phyloP scores from a whole-genome alignment of 2,888 invertebrate genomes.

The Dryobotodes eremita region DNA sequence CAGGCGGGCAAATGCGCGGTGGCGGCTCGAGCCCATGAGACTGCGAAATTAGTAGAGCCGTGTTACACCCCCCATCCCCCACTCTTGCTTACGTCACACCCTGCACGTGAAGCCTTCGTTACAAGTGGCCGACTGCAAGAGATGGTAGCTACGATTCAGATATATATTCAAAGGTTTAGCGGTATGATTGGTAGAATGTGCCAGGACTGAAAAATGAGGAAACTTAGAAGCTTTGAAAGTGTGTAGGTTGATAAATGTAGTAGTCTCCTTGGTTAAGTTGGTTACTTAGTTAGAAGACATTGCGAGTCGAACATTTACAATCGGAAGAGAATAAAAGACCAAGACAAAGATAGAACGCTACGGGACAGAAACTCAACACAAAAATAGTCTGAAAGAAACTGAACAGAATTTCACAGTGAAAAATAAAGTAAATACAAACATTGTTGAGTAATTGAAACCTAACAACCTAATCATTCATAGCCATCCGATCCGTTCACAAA shows the following conservation, averaged over 20 bases:
- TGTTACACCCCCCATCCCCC: constrained; percentile 71
- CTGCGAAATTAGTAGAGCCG: constrained; percentile 83
- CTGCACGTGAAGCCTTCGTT: constrained; percentile 68
- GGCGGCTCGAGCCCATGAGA: constrained; percentile 79
- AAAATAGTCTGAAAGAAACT: neutral
- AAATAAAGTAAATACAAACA: constrained; percentile 31
- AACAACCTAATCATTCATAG: constrained; percentile 45
- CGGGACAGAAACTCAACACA: constrained; percentile 6
- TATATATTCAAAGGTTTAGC: constrained; percentile 52
- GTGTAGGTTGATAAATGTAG: constrained; percentile 12
- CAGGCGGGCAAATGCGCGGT: constrained; percentile 74
- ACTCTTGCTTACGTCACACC: constrained; percentile 68
- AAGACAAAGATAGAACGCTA: constrained; percentile 8
- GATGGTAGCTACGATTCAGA: constrained; percentile 53
- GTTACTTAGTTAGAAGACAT: constrained; percentile 11
- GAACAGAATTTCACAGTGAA: neutral
- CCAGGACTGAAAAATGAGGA: constrained; percentile 40
- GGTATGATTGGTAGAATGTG: constrained; percentile 46
- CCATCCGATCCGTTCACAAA: constrained; percentile 43
- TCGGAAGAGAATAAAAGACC: constrained; percentile 1
- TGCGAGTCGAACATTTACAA: constrained; percentile 16
- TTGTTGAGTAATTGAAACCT: constrained; percentile 38
- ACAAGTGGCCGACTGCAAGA: constrained; percentile 67
- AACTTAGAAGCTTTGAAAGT: constrained; percentile 26
- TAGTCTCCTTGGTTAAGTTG: constrained; percentile 5